These are phyloP conservation scores for Pteropus rufus DNA, from an alignment of 2,797 vertebrate species.

Conservation along the genomic window DNA sequence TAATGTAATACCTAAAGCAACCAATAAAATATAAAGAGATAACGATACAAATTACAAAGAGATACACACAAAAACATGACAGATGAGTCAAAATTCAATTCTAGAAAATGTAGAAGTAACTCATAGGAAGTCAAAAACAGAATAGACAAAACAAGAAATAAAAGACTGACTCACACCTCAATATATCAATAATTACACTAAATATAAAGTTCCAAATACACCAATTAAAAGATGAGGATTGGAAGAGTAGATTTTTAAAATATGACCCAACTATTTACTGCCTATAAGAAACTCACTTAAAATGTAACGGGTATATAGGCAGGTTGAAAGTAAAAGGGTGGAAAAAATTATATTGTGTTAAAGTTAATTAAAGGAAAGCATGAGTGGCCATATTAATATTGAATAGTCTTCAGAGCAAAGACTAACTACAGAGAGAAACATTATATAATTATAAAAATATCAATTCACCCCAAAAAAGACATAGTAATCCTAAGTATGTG, in stretches of 20 bases:
- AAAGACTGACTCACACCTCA: background rate
- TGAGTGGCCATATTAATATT: background rate
- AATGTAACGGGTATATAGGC: background rate
- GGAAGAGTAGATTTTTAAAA: background rate
- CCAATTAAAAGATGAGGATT: background rate
- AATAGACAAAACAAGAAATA: background rate
- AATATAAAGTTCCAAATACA: background rate
- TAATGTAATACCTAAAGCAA: background rate
- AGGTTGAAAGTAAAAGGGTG: background rate
- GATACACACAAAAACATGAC: background rate
- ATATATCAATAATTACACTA: background rate
- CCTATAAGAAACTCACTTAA: background rate
- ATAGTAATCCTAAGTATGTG: background rate
- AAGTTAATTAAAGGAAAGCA: background rate
- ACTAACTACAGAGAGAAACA: background rate
- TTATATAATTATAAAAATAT: background rate
- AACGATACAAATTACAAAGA: background rate
- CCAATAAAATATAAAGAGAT: background rate
- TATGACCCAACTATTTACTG: background rate
- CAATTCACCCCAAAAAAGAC: background rate
- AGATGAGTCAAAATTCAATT: background rate
- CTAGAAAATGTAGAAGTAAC: background rate
- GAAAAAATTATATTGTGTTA: background rate
- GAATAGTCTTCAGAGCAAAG: background rate
- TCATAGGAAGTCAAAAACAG: background rate